phyloP scores from a whole-genome alignment of 2,113 vertebrate species.

The Neolamprologus kungweensis region DNA sequence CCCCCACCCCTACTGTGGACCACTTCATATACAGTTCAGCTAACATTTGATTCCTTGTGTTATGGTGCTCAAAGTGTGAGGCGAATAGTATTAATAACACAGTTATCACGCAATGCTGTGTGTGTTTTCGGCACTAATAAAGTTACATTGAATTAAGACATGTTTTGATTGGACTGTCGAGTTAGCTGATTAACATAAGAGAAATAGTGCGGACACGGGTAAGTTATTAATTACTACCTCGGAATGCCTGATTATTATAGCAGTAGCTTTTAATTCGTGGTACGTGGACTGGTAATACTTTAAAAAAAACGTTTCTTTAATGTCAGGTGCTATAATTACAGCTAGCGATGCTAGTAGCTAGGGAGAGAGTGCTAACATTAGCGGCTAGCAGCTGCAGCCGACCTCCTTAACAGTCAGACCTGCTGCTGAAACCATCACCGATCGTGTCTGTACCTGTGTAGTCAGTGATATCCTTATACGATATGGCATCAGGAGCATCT shows the following conservation, averaged over 20 bases:
- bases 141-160: background rate
- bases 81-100: background rate
- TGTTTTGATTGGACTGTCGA: background rate
- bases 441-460: conserved; percentile 50
- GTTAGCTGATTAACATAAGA: background rate
- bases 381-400: background rate
- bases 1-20: background rate
- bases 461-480: conserved; percentile 62
- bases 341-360: background rate
- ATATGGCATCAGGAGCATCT: conserved; percentile 45
- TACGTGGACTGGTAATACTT: background rate
- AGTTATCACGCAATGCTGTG: background rate
- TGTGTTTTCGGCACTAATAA: background rate
- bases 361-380: background rate
- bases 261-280: background rate
- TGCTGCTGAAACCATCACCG: background rate
- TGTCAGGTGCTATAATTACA: background rate
- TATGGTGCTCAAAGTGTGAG: background rate
- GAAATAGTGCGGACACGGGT: background rate
- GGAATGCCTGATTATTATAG: background rate
- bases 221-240: background rate
- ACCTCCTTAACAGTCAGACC: rapidly evolving
- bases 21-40: background rate
- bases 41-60: background rate
- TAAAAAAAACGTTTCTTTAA: background rate